These are phyloP conservation scores for Microtus ochrogaster DNA, from an alignment of 2,113 vertebrate species.

Conservation along the genomic window DNA sequence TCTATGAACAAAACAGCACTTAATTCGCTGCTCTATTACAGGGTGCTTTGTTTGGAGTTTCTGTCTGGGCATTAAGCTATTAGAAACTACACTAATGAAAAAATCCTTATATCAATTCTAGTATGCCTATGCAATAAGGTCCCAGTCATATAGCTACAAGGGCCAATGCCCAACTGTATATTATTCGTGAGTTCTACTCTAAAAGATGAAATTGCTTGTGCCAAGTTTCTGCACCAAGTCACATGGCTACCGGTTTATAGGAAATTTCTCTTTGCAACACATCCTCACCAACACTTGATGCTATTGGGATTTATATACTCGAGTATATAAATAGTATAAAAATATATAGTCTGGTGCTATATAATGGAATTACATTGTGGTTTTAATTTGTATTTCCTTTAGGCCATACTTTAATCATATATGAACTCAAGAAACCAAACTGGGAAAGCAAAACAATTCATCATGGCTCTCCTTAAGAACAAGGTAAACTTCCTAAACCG, in stretches of 20 bases:
- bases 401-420: neutral
- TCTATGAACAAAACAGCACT: neutral
- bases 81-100: neutral
- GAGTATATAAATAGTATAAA: too few species aligned
- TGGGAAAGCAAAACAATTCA: constrained; percentile 3
- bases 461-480: neutral
- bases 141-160: neutral
- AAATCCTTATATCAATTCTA: neutral
- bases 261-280: neutral
- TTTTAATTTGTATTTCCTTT: constrained; percentile 55
- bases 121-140: neutral
- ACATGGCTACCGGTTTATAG: neutral
- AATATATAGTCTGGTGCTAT: neutral
- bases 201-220: neutral
- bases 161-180: neutral
- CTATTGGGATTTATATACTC: neutral
- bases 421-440: constrained; percentile 37
- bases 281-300: neutral
- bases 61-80: neutral
- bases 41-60: neutral
- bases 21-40: neutral
- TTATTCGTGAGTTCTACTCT: neutral
- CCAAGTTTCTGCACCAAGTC: neutral
- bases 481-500: neutral
- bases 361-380: neutral